Conservation (phyloP, 2,113 vertebrate genomes). For the Vulpes vulpes region DNA sequence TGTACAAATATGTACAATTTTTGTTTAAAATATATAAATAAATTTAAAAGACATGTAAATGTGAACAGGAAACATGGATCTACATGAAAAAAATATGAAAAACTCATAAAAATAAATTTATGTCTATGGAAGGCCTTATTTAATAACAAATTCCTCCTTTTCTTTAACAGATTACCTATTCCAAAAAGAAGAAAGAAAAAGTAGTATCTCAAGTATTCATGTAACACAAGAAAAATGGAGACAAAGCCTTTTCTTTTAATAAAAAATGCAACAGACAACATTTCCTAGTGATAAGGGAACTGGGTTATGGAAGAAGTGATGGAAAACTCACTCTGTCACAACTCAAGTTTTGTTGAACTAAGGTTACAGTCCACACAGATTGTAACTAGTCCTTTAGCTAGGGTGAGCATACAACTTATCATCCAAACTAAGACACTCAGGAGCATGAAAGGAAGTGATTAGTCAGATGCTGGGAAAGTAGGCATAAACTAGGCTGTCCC, state of each 20-base stretch:
- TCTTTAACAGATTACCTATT: background rate
- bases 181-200: background rate
- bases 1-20: background rate
- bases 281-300: background rate
- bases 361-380: background rate
- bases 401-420: background rate
- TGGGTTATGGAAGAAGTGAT: background rate
- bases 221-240: background rate
- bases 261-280: background rate
- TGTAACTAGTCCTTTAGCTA: background rate
- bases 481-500: background rate
- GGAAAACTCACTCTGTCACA: background rate
- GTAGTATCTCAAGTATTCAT: background rate
- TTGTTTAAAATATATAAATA: background rate
- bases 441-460: background rate
- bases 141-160: background rate
- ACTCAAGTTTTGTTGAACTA: background rate
- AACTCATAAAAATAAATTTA: background rate
- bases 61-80: background rate
- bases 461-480: background rate
- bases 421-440: background rate
- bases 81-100: background rate
- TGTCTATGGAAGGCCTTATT: background rate
- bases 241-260: background rate
- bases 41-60: background rate